These are phyloP conservation scores for Acrocyrtus sp. DNA, from an alignment of 2,888 invertebrate genomes.

Conservation along the genomic window DNA sequence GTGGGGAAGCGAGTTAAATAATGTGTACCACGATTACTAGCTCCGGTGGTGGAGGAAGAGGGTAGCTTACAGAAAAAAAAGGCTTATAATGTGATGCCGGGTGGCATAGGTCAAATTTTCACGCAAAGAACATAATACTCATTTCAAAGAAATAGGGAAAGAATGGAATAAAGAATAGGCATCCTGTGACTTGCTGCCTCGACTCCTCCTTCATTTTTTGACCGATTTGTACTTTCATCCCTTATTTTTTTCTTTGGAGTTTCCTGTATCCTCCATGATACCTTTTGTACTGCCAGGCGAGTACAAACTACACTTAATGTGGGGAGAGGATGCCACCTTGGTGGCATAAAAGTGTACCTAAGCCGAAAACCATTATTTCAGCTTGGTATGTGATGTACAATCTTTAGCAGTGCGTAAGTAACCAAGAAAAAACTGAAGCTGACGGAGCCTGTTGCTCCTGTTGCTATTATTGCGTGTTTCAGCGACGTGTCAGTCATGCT, in stretches of 20 bases:
- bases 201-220: constrained; percentile 47
- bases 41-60: not conserved
- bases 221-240: constrained; percentile 51
- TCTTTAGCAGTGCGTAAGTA: too few species aligned
- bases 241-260: constrained; percentile 36
- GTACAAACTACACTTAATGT: constrained; percentile 25
- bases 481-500: not conserved
- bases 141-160: constrained; percentile 10
- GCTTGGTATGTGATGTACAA: too few species aligned
- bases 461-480: not conserved
- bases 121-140: constrained; percentile 42
- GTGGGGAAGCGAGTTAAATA: constrained; percentile 7
- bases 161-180: constrained; percentile 37
- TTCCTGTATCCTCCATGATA: constrained; percentile 32
- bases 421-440: too few species aligned
- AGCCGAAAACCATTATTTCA: not conserved
- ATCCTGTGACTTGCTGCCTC: constrained; percentile 52
- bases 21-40: not conserved
- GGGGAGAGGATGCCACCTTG: constrained; percentile 17
- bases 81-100: constrained; percentile 39
- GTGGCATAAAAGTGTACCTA: not conserved
- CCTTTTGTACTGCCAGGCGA: constrained; percentile 9
- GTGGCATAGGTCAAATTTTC: constrained; percentile 55
- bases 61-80: constrained; percentile 17
- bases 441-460: too few species aligned